Conservation (phyloP, 2,888 invertebrate species). For the Diaphora mendica region DNA sequence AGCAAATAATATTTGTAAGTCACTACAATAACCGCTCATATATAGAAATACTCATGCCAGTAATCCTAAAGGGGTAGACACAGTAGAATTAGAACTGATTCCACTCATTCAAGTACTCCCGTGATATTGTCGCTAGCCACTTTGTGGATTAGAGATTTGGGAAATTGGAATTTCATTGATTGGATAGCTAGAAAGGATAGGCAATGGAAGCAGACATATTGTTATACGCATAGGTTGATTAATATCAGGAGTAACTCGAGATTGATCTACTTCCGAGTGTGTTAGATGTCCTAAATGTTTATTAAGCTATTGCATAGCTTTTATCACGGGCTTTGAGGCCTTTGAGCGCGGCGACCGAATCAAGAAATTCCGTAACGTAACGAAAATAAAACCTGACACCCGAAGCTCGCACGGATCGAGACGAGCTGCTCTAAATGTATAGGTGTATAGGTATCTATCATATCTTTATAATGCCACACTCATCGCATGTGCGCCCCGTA, state of each 20-base stretch:
- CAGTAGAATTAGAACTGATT: not conserved
- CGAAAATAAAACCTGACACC: no score
- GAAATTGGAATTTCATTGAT: not conserved
- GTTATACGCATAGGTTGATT: not conserved
- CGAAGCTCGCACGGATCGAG: no score
- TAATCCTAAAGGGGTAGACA: not conserved
- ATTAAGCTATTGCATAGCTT: no score
- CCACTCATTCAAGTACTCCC: not conserved
- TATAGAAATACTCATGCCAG: not conserved
- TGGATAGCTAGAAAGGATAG: not conserved
- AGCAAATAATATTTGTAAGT: not conserved
- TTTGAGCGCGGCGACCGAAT: no score
- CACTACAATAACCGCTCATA: not conserved
- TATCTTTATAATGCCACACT: no score
- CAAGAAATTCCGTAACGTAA: no score
- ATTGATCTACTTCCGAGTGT: not conserved
- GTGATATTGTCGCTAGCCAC: not conserved
- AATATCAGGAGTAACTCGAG: not conserved
- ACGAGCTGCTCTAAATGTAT: no score
- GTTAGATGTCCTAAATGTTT: no score
- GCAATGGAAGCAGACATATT: not conserved
- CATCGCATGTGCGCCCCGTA: no score
- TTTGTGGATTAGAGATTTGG: not conserved
- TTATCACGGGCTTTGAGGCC: no score
- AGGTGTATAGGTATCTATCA: no score